A percentile compares a stretch with the other conserved stretches of the same genome.
Evolutionary conservation across 2,797 vertebrate genomes (phyloP).

Genomic region (Coreius guichenoti): DNA sequence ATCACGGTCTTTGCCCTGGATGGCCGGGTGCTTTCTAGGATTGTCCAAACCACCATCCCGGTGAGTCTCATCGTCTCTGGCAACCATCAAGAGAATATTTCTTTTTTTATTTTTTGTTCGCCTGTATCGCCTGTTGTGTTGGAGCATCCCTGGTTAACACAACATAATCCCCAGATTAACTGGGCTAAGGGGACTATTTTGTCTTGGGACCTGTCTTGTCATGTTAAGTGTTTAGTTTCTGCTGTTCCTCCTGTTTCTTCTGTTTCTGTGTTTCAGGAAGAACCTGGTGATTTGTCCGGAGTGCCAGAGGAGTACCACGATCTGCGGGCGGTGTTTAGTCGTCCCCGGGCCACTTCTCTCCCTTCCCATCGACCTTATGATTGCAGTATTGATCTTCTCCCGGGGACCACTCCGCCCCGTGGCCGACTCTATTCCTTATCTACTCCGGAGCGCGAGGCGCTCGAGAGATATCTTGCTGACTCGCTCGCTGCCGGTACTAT

Average conservation of each 20-base stretch:
- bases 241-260: background rate
- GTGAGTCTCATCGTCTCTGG: too few species aligned
- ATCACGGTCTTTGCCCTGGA: too few species aligned
- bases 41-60: too few species aligned
- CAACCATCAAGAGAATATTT: too few species aligned
- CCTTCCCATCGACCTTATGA: background rate
- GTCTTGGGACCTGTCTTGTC: background rate
- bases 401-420: fast-evolving
- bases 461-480: background rate
- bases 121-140: too few species aligned
- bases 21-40: too few species aligned
- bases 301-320: background rate
- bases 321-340: background rate
- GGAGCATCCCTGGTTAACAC: too few species aligned
- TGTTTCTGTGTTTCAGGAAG: background rate
- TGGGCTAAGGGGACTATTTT: background rate
- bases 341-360: background rate
- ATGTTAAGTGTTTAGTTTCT: background rate
- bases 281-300: background rate
- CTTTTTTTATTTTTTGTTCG: too few species aligned
- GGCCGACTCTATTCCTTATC: background rate
- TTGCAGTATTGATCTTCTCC: background rate
- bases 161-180: too few species aligned
- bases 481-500: background rate
- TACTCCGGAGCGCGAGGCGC: background rate